A percentile compares a stretch with the other conserved stretches of the same genome.
phyloP scores from a whole-genome alignment of 92 coral and sea anemone genomes.

The Montipora capitata region DNA sequence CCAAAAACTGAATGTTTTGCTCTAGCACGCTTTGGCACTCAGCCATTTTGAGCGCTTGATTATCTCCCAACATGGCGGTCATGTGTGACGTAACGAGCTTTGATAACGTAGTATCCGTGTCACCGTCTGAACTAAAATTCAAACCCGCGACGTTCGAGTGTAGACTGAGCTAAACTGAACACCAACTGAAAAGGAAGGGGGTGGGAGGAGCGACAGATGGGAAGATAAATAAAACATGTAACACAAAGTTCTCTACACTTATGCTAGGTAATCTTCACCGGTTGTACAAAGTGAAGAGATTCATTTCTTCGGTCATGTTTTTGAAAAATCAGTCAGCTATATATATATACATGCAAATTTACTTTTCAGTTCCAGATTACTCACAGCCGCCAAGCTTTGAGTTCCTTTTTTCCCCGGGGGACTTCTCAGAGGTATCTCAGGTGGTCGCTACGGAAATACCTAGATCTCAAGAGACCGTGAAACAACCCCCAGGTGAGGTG shows the following conservation, averaged over 20 bases:
- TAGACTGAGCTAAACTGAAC: too few relatives aligned
- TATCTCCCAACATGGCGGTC: constrained; percentile 49
- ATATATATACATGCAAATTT: neutral
- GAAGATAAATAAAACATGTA: too few relatives aligned
- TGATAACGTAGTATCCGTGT: neutral
- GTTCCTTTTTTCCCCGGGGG: constrained; percentile 22
- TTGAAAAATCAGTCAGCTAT: neutral
- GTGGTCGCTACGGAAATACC: neutral
- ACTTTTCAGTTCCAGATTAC: constrained; percentile 12
- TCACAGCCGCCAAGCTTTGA: neutral
- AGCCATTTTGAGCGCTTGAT: constrained; percentile 23
- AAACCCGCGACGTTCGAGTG: too few relatives aligned
- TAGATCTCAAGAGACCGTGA: neutral
- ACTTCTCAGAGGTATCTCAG: constrained; percentile 11
- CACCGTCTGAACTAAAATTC: too few relatives aligned
- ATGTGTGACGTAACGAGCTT: constrained; percentile 23
- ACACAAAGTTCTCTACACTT: too few relatives aligned
- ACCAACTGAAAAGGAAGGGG: too few relatives aligned
- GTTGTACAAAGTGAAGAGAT: neutral
- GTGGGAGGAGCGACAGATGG: too few relatives aligned
- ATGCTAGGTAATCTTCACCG: too few relatives aligned
- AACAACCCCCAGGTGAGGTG: neutral
- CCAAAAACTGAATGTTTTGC: constrained; percentile 27
- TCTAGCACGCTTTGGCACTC: neutral
- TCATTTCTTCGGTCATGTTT: neutral